Conservation (phyloP, 2,888 invertebrate genomes). For the Chrysomela aeneicollis region DNA sequence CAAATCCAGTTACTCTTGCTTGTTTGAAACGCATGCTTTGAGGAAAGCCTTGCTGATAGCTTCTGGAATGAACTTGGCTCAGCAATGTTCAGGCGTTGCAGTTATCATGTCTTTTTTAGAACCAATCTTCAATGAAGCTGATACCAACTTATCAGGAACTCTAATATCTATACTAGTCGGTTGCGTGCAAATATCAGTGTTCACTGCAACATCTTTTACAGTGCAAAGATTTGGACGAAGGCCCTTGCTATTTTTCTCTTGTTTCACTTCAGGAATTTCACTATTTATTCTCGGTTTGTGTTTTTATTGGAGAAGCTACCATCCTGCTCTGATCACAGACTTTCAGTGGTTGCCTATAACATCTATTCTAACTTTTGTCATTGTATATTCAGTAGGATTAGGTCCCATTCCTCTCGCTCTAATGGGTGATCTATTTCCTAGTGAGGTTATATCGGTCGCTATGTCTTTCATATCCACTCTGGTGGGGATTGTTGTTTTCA, state of each 20-base stretch:
- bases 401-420: constrained; percentile 83
- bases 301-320: constrained; percentile 66
- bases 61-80: constrained; percentile 1
- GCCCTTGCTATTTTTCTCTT: constrained; percentile 72
- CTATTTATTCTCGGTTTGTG: constrained; percentile 66
- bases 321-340: constrained; percentile 38
- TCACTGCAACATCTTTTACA: constrained; percentile 74
- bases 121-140: constrained; percentile 24
- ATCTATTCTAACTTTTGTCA: constrained; percentile 73
- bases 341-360: constrained; percentile 75
- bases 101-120: constrained; percentile 24
- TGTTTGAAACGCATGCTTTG: constrained; percentile 1
- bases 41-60: constrained; percentile 24
- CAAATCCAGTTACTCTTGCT: not conserved
- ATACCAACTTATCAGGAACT: constrained; percentile 20
- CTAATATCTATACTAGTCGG: constrained; percentile 23
- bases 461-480: constrained; percentile 23
- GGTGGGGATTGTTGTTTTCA: constrained; percentile 21
- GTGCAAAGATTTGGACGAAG: constrained; percentile 79
- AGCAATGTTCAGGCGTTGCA: constrained; percentile 12
- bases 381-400: constrained; percentile 73
- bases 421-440: constrained; percentile 81
- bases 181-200: constrained; percentile 68
- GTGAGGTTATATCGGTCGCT: constrained; percentile 76
- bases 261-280: constrained; percentile 69